These are phyloP conservation scores for Petrocephalus schoutedeni DNA, from an alignment of 2,797 vertebrate genomes.

Conservation along the genomic window DNA sequence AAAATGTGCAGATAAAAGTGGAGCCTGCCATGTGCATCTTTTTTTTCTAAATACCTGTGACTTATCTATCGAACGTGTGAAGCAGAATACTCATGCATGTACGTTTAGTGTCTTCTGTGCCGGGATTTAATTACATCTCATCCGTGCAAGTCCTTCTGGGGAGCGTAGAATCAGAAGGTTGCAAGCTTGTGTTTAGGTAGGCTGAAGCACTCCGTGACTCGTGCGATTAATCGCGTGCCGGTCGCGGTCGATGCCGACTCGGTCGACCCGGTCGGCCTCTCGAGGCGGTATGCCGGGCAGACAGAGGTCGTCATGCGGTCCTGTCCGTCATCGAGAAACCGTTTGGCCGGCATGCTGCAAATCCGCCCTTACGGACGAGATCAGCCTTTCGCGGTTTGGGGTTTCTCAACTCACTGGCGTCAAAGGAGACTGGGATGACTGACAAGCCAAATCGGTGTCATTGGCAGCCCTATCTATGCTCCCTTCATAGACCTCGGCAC, in stretches of 20 bases:
- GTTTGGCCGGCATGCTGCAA: not conserved
- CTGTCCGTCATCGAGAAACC: not conserved
- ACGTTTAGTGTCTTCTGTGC: not conserved
- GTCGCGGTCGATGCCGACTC: conserved; percentile 85
- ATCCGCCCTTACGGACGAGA: not conserved
- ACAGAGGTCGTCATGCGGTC: not conserved
- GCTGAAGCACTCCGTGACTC: not conserved
- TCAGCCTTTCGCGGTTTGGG: not conserved
- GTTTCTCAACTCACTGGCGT: not conserved
- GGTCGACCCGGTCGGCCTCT: conserved; percentile 84
- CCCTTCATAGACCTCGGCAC: conserved; percentile 20
- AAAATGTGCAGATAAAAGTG: not conserved
- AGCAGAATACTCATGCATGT: not conserved
- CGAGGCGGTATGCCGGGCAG: conserved; percentile 71
- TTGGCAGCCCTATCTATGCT: not conserved
- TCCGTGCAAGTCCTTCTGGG: not conserved
- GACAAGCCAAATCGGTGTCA: conserved; percentile 23
- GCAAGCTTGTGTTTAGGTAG: not conserved
- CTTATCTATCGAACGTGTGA: not conserved
- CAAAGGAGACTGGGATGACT: not conserved
- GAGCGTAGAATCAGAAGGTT: not conserved
- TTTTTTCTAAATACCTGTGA: not conserved
- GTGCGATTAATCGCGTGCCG: conserved; percentile 62
- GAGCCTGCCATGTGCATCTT: not conserved
- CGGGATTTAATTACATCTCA: not conserved